A percentile compares a stretch with the other conserved stretches of the same genome.
phyloP scores from a whole-genome alignment of 1,140 invertebrate species.

The Catajapyx aquilonaris region DNA sequence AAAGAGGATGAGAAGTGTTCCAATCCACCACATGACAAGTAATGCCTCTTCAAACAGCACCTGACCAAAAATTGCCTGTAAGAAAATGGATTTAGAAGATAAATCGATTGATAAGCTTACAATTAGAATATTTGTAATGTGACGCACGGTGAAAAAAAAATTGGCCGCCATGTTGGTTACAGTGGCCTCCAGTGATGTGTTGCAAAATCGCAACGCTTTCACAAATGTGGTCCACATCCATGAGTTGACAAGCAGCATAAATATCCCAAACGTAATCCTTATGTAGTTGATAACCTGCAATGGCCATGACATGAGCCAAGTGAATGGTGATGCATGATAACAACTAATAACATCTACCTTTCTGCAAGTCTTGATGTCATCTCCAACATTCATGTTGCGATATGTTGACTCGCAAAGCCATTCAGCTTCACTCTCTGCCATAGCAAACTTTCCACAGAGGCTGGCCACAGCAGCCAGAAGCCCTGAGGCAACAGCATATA shows the following conservation, averaged over 20 bases:
- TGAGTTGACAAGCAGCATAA: conserved; percentile 20
- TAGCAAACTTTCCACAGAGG: conserved; percentile 17
- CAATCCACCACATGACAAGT: conserved; percentile 19
- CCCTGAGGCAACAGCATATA: conserved; percentile 15
- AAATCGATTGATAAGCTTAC: neutral
- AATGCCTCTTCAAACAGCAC: conserved; percentile 20
- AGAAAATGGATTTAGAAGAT: conserved; percentile 4
- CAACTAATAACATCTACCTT: too few relatives aligned
- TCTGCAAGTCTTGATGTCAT: too few relatives aligned
- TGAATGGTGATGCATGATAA: neutral
- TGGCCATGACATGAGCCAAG: conserved; percentile 1
- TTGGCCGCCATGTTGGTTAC: conserved; percentile 23
- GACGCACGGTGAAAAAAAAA: conserved; percentile 22
- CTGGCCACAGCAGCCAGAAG: conserved; percentile 15
- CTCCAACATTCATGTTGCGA: too few relatives aligned
- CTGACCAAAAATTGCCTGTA: conserved; percentile 20
- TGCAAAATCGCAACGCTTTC: conserved; percentile 19
- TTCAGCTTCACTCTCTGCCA: conserved; percentile 15
- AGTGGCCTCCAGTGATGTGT: conserved; percentile 21
- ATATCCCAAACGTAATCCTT: conserved; percentile 14
- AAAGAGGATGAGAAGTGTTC: conserved; percentile 19
- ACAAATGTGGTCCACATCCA: conserved; percentile 23
- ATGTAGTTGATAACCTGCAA: conserved; percentile 13
- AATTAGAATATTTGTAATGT: conserved; percentile 4
- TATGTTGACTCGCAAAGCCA: conserved; percentile 17